Conservation (phyloP, 2,888 invertebrate genomes). For the Coenonympha glycerion region DNA sequence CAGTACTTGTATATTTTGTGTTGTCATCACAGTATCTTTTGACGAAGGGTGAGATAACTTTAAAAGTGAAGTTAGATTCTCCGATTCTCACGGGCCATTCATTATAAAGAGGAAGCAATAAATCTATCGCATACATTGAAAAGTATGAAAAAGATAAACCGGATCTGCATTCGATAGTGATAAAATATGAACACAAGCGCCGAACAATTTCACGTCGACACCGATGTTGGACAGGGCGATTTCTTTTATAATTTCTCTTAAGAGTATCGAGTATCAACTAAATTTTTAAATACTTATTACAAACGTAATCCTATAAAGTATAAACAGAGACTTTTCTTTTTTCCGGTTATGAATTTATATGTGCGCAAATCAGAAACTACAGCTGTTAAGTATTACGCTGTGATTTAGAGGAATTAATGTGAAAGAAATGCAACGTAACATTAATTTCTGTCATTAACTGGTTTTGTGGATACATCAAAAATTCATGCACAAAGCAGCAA, state of each 20-base stretch:
- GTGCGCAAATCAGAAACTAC: too few species aligned
- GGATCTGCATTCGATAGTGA: conserved; percentile 32
- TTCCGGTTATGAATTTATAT: not conserved
- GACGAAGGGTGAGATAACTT: not conserved
- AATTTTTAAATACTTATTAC: conserved; percentile 1
- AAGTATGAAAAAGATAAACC: conserved; percentile 39
- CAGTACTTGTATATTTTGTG: not conserved
- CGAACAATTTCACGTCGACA: conserved; percentile 25
- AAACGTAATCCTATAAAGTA: too few species aligned
- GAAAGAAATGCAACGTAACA: too few species aligned
- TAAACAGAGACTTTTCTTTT: too few species aligned
- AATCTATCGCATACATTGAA: conserved; percentile 42
- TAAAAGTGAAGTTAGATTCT: conserved; percentile 32
- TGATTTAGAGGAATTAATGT: too few species aligned
- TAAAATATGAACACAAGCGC: conserved; percentile 24
- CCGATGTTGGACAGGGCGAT: conserved; percentile 18
- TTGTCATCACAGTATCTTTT: not conserved
- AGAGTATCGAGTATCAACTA: not conserved
- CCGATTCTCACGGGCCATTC: conserved; percentile 38
- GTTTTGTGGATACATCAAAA: too few species aligned
- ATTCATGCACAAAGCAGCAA: too few species aligned
- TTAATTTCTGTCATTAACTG: too few species aligned
- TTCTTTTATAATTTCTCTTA: conserved; percentile 27
- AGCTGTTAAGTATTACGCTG: too few species aligned
- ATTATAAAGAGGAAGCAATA: conserved; percentile 50